Conservation (phyloP, 2,113 vertebrate genomes). For the Pelobates fuscus region DNA sequence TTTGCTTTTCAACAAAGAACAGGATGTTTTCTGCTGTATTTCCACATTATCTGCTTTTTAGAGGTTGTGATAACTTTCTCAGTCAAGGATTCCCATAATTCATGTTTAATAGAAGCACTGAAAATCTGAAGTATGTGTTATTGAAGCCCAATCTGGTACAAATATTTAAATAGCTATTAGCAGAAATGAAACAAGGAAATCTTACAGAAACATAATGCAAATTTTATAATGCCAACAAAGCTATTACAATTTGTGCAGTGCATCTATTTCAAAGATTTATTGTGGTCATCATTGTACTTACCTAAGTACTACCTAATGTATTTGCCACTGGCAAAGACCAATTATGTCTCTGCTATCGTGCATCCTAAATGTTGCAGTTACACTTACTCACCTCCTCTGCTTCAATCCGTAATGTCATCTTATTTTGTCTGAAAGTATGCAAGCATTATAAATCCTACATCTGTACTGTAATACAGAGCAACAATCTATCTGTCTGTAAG, state of each 20-base stretch:
- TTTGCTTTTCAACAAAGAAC: too few relatives aligned
- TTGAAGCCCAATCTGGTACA: background rate
- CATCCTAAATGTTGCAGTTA: too few relatives aligned
- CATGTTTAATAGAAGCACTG: background rate
- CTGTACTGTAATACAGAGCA: too few relatives aligned
- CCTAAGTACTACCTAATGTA: background rate
- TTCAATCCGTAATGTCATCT: too few relatives aligned
- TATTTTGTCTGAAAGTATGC: too few relatives aligned
- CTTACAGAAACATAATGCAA: background rate
- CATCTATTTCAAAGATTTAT: background rate
- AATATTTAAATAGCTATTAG: background rate
- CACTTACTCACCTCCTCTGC: too few relatives aligned
- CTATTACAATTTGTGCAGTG: background rate
- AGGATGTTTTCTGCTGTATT: too few relatives aligned
- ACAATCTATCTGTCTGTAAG: too few relatives aligned
- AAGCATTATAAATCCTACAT: too few relatives aligned
- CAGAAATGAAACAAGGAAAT: background rate
- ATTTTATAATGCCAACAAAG: background rate
- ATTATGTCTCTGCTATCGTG: background rate
- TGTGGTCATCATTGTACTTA: background rate
- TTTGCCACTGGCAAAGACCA: background rate
- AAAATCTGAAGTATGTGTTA: background rate
- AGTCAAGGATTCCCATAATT: background rate
- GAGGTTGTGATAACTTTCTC: background rate
- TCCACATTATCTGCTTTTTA: too few relatives aligned